A percentile compares a stretch with the other conserved stretches of the same genome.
Evolutionary conservation across 2,797 vertebrate genomes (phyloP).

Genomic region (Nasua narica): DNA sequence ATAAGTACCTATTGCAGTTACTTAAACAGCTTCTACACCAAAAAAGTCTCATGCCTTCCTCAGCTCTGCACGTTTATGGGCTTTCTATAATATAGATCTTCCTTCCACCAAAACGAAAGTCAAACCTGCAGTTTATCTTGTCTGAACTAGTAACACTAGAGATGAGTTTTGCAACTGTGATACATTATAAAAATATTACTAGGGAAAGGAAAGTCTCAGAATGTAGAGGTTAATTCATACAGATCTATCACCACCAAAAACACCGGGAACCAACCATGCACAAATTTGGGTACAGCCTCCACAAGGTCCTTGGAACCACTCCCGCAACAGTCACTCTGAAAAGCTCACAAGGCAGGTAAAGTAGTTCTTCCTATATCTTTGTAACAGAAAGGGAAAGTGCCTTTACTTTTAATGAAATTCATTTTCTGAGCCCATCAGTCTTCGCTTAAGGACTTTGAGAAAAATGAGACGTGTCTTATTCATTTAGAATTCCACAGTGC

Average conservation of each 20-base stretch:
- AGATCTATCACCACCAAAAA: background rate
- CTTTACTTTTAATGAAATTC: conserved; percentile 9
- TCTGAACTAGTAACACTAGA: background rate
- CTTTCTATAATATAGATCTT: background rate
- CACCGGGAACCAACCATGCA: background rate
- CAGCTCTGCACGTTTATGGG: background rate
- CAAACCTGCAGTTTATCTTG: background rate
- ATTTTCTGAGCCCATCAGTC: background rate
- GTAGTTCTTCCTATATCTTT: background rate
- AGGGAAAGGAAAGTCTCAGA: background rate
- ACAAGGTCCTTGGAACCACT: background rate
- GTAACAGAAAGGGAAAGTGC: background rate
- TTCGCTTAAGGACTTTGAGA: background rate
- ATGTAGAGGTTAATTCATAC: background rate
- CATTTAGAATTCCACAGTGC: background rate
- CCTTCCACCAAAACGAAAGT: conserved; percentile 13
- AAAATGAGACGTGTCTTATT: background rate
- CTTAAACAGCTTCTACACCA: conserved; percentile 2
- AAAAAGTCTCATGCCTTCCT: background rate
- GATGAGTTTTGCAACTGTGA: background rate
- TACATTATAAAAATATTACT: background rate
- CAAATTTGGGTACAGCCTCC: background rate
- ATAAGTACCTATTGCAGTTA: background rate
- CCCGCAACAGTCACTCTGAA: background rate
- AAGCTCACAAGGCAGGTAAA: conserved; percentile 1